Conservation (phyloP, 2,888 invertebrate species). For the Entomobrya multifasciata region DNA sequence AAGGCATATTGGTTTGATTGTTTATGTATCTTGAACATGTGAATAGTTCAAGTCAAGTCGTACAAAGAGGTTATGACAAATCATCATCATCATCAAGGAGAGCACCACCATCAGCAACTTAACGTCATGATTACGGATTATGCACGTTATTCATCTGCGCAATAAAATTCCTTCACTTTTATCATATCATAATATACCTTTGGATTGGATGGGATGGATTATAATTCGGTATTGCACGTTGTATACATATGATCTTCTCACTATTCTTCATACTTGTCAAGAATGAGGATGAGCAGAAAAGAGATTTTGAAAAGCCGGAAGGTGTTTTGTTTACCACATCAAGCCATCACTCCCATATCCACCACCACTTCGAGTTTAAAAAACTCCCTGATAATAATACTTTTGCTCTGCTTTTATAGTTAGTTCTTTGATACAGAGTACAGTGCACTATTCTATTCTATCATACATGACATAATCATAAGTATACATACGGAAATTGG, state of each 20-base stretch:
- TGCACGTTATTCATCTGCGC: too few species aligned
- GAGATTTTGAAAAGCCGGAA: slow-evolving; percentile 47
- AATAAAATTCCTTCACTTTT: too few species aligned
- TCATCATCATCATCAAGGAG: slow-evolving; percentile 30
- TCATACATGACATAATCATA: slow-evolving; percentile 34
- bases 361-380: too few species aligned
- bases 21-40: too few species aligned
- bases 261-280: not conserved
- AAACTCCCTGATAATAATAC: too few species aligned
- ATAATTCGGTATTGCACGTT: not conserved
- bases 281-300: not conserved
- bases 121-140: slow-evolving; percentile 41
- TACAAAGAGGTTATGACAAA: slow-evolving; percentile 66
- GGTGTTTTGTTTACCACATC: slow-evolving; percentile 39
- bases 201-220: too few species aligned
- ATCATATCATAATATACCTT: too few species aligned
- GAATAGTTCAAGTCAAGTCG: slow-evolving; percentile 34
- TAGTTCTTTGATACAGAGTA: too few species aligned
- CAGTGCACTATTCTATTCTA: too few species aligned
- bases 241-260: not conserved
- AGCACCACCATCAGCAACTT: slow-evolving; percentile 7
- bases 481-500: slow-evolving; percentile 51
- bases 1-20: not conserved
- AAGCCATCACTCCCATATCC: not conserved
- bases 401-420: too few species aligned